These are phyloP conservation scores for Oryzias celebensis DNA, from an alignment of 2,113 vertebrate genomes.

Conservation along the genomic window DNA sequence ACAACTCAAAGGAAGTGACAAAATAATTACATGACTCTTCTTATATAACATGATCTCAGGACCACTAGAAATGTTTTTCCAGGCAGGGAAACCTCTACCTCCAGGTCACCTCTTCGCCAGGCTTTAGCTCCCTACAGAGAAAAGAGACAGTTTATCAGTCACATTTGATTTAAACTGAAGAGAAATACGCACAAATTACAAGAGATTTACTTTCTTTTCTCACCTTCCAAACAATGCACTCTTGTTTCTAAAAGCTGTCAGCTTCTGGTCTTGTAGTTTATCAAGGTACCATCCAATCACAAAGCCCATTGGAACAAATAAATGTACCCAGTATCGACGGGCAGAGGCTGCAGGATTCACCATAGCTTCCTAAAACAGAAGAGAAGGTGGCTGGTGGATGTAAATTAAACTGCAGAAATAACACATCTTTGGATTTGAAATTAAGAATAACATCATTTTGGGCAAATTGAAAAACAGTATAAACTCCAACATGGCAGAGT, in stretches of 20 bases:
- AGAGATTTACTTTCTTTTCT: not conserved
- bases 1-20: slow-evolving; percentile 29
- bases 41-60: slow-evolving; percentile 45
- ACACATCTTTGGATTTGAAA: too few species aligned
- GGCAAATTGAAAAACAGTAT: too few species aligned
- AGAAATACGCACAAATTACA: not conserved
- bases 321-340: slow-evolving; percentile 82
- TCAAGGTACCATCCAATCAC: slow-evolving; percentile 87
- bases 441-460: too few species aligned
- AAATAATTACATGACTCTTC: slow-evolving; percentile 12
- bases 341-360: slow-evolving; percentile 77
- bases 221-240: slow-evolving; percentile 88
- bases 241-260: slow-evolving; percentile 90
- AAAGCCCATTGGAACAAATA: slow-evolving; percentile 88
- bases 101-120: slow-evolving; percentile 90
- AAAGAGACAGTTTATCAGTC: not conserved
- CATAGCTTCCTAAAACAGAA: slow-evolving; percentile 70
- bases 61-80: slow-evolving; percentile 20
- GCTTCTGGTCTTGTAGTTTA: slow-evolving; percentile 79
- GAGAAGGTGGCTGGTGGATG: not conserved
- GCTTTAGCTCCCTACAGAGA: slow-evolving; percentile 85
- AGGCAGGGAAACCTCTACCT: slow-evolving; percentile 73
- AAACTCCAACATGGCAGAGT: too few species aligned
- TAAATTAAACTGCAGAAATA: not conserved
- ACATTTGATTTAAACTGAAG: not conserved